Evolutionary conservation across 2,797 vertebrate genomes (phyloP).

Genomic region (Cygnus olor): DNA sequence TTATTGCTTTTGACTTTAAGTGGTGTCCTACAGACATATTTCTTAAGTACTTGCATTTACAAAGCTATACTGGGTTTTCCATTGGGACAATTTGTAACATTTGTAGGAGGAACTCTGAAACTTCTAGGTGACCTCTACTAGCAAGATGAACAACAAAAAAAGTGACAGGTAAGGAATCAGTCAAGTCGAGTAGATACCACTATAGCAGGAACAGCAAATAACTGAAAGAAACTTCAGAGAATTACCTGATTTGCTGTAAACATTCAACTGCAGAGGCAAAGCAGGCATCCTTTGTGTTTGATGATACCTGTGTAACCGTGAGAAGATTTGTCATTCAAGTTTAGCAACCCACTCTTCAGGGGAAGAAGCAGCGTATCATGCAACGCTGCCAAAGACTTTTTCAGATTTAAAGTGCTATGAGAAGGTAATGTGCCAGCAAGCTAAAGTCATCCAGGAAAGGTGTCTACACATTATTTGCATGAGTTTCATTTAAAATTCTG

Average conservation of each 20-base stretch:
- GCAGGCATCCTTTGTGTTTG: conserved; percentile 91
- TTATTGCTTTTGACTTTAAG: neutral
- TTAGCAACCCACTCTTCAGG: neutral
- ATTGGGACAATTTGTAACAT: neutral
- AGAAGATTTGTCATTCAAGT: neutral
- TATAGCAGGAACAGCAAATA: neutral
- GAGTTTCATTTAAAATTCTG: neutral
- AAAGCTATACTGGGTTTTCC: neutral
- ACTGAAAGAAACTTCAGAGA: neutral
- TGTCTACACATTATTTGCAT: neutral
- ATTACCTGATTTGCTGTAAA: conserved; percentile 96
- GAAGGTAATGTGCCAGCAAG: neutral
- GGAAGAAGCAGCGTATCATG: neutral
- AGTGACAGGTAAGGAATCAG: neutral
- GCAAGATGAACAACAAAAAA: neutral
- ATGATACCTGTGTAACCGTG: conserved; percentile 82
- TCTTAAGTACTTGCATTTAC: neutral
- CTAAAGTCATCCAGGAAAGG: neutral
- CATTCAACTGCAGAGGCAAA: conserved; percentile 95
- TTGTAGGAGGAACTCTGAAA: neutral
- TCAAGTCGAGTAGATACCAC: neutral
- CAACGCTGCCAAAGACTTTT: neutral
- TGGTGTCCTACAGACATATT: neutral
- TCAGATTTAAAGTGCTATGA: neutral
- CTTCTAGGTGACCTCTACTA: neutral